Evolutionary conservation across 2,113 vertebrate species (phyloP).

Genomic region (Apistogramma diplotaenia): DNA sequence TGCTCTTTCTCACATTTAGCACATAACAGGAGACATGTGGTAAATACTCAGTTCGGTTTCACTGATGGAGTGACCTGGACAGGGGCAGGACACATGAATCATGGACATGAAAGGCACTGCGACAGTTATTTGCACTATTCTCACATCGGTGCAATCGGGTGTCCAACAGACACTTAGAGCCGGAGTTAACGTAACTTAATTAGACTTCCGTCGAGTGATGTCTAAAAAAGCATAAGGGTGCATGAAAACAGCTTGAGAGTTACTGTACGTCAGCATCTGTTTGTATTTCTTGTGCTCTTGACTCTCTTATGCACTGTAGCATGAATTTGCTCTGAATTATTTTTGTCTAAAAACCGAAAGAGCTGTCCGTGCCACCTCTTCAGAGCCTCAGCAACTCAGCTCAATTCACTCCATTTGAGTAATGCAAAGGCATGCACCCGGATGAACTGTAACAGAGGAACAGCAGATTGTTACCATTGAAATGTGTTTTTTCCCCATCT

Average conservation of each 20-base stretch:
- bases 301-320: neutral
- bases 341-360: neutral
- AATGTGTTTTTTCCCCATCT: neutral
- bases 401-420: neutral
- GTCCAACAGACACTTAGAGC: too few relatives aligned
- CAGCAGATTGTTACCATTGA: neutral
- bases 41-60: too few relatives aligned
- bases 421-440: neutral
- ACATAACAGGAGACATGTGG: too few relatives aligned
- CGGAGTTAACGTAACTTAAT: too few relatives aligned
- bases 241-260: neutral
- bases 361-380: neutral
- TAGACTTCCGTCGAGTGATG: neutral
- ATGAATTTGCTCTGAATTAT: neutral
- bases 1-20: too few relatives aligned
- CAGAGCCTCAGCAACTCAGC: neutral
- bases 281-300: neutral
- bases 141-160: too few relatives aligned
- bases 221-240: neutral
- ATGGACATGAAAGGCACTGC: too few relatives aligned
- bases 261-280: neutral
- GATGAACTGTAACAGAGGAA: neutral
- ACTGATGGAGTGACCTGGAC: too few relatives aligned
- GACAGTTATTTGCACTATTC: too few relatives aligned
- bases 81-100: too few relatives aligned